These are phyloP conservation scores for Pseudachorutes palmiensis DNA, from an alignment of 1,140 invertebrate genomes.

Conservation along the genomic window DNA sequence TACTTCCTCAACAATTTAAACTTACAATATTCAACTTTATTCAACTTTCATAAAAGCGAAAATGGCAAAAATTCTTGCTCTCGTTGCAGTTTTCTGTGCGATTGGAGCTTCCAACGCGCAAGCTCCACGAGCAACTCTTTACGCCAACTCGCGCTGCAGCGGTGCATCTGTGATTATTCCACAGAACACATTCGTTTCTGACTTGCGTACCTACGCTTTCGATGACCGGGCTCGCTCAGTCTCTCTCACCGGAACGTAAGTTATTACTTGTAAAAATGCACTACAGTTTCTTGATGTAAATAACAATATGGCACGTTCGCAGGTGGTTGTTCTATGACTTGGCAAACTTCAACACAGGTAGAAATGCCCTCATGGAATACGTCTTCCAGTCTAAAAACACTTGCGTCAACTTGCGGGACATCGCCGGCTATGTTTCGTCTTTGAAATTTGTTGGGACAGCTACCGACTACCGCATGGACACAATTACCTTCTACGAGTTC, in stretches of 20 bases:
- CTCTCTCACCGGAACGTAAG: constrained; percentile 37
- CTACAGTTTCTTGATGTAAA: background rate
- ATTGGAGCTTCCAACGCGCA: background rate
- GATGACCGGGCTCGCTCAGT: constrained; percentile 30
- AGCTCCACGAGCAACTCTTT: constrained; percentile 4
- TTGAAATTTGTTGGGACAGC: constrained; percentile 34
- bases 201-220: constrained; percentile 19
- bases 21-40: too few species aligned
- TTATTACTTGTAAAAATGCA: background rate
- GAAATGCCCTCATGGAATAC: constrained; percentile 27
- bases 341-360: constrained; percentile 24
- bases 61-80: background rate
- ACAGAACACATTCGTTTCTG: constrained; percentile 16
- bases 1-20: too few species aligned
- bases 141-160: background rate
- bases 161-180: constrained; percentile 17
- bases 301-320: background rate
- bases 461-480: constrained; percentile 29
- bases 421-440: constrained; percentile 24
- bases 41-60: too few species aligned
- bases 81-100: background rate
- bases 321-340: constrained; percentile 39
- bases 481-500: constrained; percentile 35
- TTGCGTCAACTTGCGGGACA: constrained; percentile 24
- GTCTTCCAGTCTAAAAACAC: constrained; percentile 25